Conservation (phyloP, 1,140 invertebrate genomes). For the Nixonia krombeini region DNA sequence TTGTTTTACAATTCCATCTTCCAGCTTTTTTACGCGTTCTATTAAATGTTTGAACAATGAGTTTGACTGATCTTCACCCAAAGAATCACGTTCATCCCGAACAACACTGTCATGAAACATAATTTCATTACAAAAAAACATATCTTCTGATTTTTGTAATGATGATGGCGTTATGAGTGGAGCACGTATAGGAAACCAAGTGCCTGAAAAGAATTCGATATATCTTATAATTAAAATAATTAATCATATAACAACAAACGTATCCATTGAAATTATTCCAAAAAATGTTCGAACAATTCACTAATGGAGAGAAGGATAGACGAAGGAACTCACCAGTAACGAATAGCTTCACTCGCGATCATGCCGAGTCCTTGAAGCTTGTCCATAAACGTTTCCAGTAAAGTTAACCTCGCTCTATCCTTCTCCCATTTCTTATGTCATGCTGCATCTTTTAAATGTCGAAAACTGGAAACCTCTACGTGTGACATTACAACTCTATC, state of each 20-base stretch:
- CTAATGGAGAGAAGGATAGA: constrained; percentile 71
- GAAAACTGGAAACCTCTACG: constrained; percentile 21
- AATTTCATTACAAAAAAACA: constrained; percentile 1
- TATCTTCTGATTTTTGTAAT: neutral
- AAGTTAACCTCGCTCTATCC: constrained; percentile 66
- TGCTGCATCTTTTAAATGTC: constrained; percentile 34
- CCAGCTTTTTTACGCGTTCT: constrained; percentile 51
- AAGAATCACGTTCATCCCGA: constrained; percentile 7
- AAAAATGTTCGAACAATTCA: too few relatives aligned
- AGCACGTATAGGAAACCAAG: constrained; percentile 47
- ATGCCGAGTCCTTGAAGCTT: constrained; percentile 53
- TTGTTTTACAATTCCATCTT: constrained; percentile 41
- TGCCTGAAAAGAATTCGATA: too few relatives aligned
- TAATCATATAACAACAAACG: too few relatives aligned
- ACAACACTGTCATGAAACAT: neutral
- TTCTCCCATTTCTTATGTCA: constrained; percentile 62
- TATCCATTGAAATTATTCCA: too few relatives aligned
- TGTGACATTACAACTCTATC: constrained; percentile 41
- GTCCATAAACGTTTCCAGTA: constrained; percentile 51
- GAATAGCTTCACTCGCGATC: constrained; percentile 45
- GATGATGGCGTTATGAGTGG: constrained; percentile 18
- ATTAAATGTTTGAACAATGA: constrained; percentile 42
- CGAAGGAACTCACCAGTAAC: constrained; percentile 68
- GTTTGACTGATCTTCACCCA: constrained; percentile 26
- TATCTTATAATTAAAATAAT: too few relatives aligned